A percentile compares a stretch with the other conserved stretches of the same genome.
Conservation (phyloP, 1,140 invertebrate species). For the Solen grandis region DNA sequence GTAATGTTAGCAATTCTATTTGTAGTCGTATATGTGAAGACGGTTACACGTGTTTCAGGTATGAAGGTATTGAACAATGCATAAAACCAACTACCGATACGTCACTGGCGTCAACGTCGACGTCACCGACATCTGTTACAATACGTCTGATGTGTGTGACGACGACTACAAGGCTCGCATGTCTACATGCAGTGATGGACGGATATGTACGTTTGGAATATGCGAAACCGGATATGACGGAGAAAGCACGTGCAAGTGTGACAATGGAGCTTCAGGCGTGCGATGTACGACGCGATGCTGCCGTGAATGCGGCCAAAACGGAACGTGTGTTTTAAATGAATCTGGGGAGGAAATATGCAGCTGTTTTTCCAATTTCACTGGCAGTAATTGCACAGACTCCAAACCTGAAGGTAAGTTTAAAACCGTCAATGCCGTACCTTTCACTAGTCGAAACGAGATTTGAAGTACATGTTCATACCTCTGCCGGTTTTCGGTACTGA, state of each 20-base stretch:
- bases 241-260: constrained; percentile 13
- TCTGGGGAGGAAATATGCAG: background rate
- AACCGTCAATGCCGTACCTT: no score
- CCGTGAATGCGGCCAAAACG: constrained; percentile 5
- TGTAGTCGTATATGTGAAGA: background rate
- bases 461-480: no score
- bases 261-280: constrained; percentile 4
- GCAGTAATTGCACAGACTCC: constrained; percentile 7
- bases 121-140: background rate
- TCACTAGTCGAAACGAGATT: no score
- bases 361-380: background rate
- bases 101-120: background rate
- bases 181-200: background rate
- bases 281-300: constrained; percentile 23
- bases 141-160: background rate
- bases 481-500: no score
- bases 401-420: constrained; percentile 14
- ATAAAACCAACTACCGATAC: background rate
- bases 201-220: constrained; percentile 14
- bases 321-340: background rate
- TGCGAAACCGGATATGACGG: background rate
- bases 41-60: constrained; percentile 19
- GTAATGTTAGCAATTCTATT: constrained; percentile 16
- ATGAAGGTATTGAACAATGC: constrained; percentile 7
- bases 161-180: background rate